phyloP scores from a whole-genome alignment of 2,797 vertebrate species.

The Lithobates pipiens region DNA sequence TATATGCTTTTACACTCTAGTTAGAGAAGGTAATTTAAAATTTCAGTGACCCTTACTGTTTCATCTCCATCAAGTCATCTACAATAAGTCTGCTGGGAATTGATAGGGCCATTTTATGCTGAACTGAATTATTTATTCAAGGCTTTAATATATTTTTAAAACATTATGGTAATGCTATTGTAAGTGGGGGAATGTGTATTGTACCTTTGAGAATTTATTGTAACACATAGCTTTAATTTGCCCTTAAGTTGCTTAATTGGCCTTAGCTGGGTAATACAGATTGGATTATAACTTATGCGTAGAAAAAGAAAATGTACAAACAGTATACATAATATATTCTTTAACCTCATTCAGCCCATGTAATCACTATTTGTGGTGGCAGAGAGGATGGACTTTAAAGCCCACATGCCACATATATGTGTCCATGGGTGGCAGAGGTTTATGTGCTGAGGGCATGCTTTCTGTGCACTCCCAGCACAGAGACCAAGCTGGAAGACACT shows the following conservation, averaged over 20 bases:
- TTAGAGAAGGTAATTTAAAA: constrained; percentile 55
- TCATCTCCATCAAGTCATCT: constrained; percentile 44
- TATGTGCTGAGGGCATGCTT: too few relatives aligned
- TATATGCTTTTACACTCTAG: constrained; percentile 44
- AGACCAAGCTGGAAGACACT: too few relatives aligned
- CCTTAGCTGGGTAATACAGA: not conserved
- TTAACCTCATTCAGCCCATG: too few relatives aligned
- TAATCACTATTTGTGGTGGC: too few relatives aligned
- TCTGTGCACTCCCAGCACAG: too few relatives aligned
- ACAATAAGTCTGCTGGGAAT: constrained; percentile 38
- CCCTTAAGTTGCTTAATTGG: not conserved
- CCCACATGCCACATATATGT: too few relatives aligned
- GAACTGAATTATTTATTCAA: constrained; percentile 7
- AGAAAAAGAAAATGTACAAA: too few relatives aligned
- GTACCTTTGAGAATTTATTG: not conserved
- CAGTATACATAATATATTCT: too few relatives aligned
- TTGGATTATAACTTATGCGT: not conserved
- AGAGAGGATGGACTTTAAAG: too few relatives aligned
- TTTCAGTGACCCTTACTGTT: constrained; percentile 36
- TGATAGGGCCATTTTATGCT: constrained; percentile 15
- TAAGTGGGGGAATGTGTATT: not conserved
- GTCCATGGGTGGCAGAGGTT: too few relatives aligned
- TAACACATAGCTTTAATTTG: not conserved
- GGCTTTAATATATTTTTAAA: not conserved
- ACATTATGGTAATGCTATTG: not conserved